phyloP scores from a whole-genome alignment of 2,888 invertebrate genomes.

The Cryptosula pallasiana region DNA sequence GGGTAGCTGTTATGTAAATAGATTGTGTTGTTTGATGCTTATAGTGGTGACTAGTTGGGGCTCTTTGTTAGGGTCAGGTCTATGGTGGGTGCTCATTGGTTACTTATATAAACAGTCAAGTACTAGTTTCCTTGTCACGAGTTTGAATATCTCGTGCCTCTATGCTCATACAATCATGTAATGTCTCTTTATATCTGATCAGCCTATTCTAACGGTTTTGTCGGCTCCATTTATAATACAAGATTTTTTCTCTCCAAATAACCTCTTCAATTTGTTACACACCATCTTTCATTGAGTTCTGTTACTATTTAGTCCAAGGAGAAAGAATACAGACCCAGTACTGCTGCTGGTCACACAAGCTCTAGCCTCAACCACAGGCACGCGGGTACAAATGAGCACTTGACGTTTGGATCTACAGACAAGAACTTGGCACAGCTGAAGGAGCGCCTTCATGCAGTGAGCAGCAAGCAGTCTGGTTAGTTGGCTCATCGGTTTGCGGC shows the following conservation, averaged over 20 bases:
- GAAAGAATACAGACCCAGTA: slow-evolving; percentile 1
- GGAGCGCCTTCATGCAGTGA: not conserved
- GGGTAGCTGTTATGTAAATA: not conserved
- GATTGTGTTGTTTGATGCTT: not conserved
- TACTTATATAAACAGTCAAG: not conserved
- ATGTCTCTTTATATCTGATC: too few relatives aligned
- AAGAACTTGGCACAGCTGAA: not conserved
- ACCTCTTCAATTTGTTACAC: too few relatives aligned
- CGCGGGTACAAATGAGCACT: not conserved
- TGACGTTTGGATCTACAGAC: not conserved
- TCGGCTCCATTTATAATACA: too few relatives aligned
- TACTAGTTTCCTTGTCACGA: not conserved
- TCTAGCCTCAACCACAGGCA: too few relatives aligned
- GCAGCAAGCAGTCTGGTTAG: not conserved
- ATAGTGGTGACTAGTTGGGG: not conserved
- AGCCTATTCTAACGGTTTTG: too few relatives aligned
- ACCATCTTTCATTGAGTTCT: too few relatives aligned
- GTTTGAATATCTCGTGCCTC: too few relatives aligned
- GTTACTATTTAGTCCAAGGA: not conserved
- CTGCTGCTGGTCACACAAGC: not conserved
- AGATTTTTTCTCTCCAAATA: too few relatives aligned
- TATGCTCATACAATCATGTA: too few relatives aligned
- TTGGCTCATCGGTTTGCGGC: not conserved
- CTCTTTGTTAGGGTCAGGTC: not conserved
- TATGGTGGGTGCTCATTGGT: not conserved